Base-by-base conservation (phyloP, 2,797 vertebrate genomes). In the Halcyon smyrnensis region DNA sequence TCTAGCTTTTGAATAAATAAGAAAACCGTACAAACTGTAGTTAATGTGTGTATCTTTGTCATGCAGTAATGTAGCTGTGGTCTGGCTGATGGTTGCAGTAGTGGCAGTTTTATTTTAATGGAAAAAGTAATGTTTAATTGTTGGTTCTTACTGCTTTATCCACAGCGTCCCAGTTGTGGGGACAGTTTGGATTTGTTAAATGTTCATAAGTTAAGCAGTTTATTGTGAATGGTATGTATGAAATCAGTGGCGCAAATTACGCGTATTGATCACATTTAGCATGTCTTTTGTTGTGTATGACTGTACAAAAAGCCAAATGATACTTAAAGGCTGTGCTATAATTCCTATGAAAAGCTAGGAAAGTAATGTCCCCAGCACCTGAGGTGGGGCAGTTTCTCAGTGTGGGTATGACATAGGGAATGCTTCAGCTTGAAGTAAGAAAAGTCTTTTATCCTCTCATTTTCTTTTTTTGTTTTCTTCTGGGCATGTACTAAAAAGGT, bases 1-100 rank as follows among this genome's bases (percentile, higher is more conserved):
- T 87, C 90, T 98, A 97, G 96, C 97, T 98, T 98, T 98, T 97
- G 97, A 97, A 96, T 97, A 98, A 97, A 96, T 97, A 97, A 97
- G 90, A 97, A 93, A 97, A 96, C 94, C 57, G 5, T 92, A 92
- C 84, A 91, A 91, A 93, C 76, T 95, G 92, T 93, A 95, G 88
- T 95, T 93, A 85, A 92, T 5, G 93, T 96, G 96, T 97, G 80
- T 77, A 90, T 97, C 80, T 97, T 97, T 97, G 87, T 96, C 32
- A 13, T 69, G 39, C 36, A 63, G 0, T 76, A 62, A 51, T 12
- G 11, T 34, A 73, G 46, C 54, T 68, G n/a, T 43, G 63, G 32
- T 51, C 37, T 79, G 43, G 37, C 20, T 84, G 74, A 24, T 82
- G 46, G n/a, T 11, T 87, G 54, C 53, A 48, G 59, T 74, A 59